Percentiles rank a stretch among this genome's conserved stretches.
Conservation (phyloP, 92 coral and sea anemone species). For the Desmophyllum pertusum region DNA sequence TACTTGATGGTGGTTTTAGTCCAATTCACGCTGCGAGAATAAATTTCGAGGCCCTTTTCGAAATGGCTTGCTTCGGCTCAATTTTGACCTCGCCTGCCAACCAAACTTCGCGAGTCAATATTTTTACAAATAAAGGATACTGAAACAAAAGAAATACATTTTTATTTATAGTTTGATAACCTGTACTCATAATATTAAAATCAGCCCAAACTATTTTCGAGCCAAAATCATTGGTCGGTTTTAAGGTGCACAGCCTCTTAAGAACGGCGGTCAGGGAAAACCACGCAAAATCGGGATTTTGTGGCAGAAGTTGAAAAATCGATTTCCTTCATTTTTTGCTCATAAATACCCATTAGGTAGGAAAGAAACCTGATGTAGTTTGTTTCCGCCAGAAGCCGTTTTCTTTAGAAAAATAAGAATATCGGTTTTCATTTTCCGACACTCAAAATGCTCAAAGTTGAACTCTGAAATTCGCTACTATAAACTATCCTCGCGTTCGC, state of each 20-base stretch:
- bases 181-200: slow-evolving; percentile 43
- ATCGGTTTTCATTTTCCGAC: too few species aligned
- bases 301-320: too few species aligned
- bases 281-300: too few species aligned
- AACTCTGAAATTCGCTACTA: too few species aligned
- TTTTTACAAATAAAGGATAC: slow-evolving; percentile 36
- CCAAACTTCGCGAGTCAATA: slow-evolving; percentile 42
- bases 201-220: slow-evolving; percentile 53
- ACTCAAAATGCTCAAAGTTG: too few species aligned
- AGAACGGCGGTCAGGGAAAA: too few species aligned
- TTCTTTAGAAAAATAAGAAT: too few species aligned
- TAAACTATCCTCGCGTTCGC: too few species aligned
- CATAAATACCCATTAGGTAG: too few species aligned
- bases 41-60: neutral
- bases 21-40: neutral
- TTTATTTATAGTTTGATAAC: neutral
- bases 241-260: slow-evolving; percentile 38
- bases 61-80: neutral
- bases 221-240: slow-evolving; percentile 38
- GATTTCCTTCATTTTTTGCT: too few species aligned
- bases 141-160: slow-evolving; percentile 53
- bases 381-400: too few species aligned
- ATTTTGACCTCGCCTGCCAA: slow-evolving; percentile 6
- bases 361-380: too few species aligned
- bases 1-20: neutral